Evolutionary conservation across 1,140 invertebrate species (phyloP).

Genomic region (Drosophila ogumai): DNA sequence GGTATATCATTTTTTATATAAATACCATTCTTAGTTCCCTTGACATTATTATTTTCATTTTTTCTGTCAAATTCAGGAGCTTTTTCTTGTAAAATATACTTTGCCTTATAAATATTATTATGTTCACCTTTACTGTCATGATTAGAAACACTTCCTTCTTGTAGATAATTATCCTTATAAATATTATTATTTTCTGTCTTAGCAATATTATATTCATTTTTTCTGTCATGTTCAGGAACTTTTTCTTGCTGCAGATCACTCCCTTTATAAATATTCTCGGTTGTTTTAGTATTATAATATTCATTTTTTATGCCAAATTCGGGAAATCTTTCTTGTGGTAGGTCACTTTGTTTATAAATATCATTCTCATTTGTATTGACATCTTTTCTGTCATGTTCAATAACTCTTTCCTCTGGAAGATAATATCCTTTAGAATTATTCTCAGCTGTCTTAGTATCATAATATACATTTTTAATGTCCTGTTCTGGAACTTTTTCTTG

Average conservation of each 20-base stretch:
- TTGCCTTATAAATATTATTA: no score
- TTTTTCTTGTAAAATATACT: no score
- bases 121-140: no score
- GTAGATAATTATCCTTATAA: not conserved
- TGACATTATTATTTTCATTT: not conserved
- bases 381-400: not conserved
- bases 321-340: not conserved
- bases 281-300: not conserved
- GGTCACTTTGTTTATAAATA: no score
- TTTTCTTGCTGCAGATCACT: not conserved
- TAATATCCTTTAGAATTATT: no score
- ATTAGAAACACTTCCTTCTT: not conserved
- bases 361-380: no score
- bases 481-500: no score
- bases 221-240: not conserved
- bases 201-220: no score
- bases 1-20: not conserved
- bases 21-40: not conserved
- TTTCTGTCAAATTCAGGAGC: no score
- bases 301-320: not conserved
- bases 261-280: not conserved
- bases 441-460: no score
- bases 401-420: not conserved
- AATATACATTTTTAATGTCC: no score
- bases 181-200: not conserved